phyloP scores from a whole-genome alignment of 2,888 invertebrate species.

The Agapostemon virescens region DNA sequence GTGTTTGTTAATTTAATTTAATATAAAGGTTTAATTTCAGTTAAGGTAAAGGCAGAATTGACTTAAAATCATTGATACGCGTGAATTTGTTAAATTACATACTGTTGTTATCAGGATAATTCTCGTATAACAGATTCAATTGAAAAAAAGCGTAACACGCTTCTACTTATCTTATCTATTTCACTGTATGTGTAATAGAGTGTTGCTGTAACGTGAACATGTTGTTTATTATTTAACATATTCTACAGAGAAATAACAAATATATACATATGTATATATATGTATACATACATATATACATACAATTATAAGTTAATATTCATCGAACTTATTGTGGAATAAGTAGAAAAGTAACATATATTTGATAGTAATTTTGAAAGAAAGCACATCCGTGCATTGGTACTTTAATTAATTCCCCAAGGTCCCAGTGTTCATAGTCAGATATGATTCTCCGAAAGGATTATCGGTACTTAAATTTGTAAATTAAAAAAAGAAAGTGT shows the following conservation, averaged over 20 bases:
- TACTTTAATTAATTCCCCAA: slow-evolving; percentile 58
- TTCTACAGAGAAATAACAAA: slow-evolving; percentile 41
- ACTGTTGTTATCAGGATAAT: slow-evolving; percentile 9
- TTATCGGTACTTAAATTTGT: slow-evolving; percentile 51
- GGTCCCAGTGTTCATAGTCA: slow-evolving; percentile 57
- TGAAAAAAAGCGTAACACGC: slow-evolving; percentile 19
- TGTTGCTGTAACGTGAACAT: slow-evolving; percentile 31
- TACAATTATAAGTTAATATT: slow-evolving; percentile 15
- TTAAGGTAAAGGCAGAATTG: slow-evolving; percentile 9
- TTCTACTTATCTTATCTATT: slow-evolving; percentile 44
- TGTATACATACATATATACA: neutral
- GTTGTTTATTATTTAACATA: slow-evolving; percentile 49
- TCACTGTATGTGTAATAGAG: slow-evolving; percentile 21
- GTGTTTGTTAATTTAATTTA: neutral
- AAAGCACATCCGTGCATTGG: slow-evolving; percentile 40
- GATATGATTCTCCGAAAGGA: slow-evolving; percentile 36
- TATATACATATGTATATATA: slow-evolving; percentile 13
- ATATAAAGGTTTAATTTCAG: neutral
- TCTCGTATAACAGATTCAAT: slow-evolving; percentile 10
- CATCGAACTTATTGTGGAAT: slow-evolving; percentile 61
- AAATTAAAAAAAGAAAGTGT: slow-evolving; percentile 57
- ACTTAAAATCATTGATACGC: slow-evolving; percentile 19
- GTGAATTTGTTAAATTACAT: slow-evolving; percentile 18
- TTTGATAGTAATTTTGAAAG: slow-evolving; percentile 45
- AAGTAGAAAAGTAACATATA: slow-evolving; percentile 65